These are phyloP conservation scores for Megalopta genalis DNA, from an alignment of 1,140 invertebrate genomes.

Conservation along the genomic window DNA sequence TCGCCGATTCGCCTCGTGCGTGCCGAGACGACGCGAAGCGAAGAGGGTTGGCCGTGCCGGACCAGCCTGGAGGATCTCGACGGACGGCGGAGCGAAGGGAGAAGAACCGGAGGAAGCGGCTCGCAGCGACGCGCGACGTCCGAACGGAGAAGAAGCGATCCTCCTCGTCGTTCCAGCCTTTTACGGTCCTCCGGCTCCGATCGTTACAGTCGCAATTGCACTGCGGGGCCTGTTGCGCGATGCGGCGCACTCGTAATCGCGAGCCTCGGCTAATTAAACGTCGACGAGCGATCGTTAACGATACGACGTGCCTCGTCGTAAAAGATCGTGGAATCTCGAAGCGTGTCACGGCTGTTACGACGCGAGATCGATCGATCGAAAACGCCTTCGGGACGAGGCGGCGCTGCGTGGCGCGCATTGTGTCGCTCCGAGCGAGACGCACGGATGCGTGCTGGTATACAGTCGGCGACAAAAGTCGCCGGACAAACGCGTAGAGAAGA, in stretches of 20 bases:
- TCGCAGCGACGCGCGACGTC: conserved; percentile 2
- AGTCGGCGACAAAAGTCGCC: background rate
- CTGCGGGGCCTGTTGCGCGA: conserved; percentile 54
- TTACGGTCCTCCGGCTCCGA: conserved; percentile 52
- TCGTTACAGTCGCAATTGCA: conserved; percentile 62
- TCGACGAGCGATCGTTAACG: conserved; percentile 71
- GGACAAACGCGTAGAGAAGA: too few species aligned
- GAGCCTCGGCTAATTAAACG: conserved; percentile 70
- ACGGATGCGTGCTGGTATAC: conserved; percentile 7
- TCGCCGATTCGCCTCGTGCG: conserved; percentile 69
- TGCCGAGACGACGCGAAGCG: conserved; percentile 35
- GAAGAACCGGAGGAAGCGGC: background rate
- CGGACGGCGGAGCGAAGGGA: background rate
- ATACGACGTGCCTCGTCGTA: conserved; percentile 64
- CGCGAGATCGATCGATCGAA: conserved; percentile 52
- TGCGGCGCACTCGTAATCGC: conserved; percentile 55
- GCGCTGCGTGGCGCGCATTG: conserved; percentile 5
- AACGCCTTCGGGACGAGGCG: conserved; percentile 17
- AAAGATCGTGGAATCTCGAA: conserved; percentile 65
- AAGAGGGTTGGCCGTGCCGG: conserved; percentile 3
- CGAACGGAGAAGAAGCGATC: conserved; percentile 45
- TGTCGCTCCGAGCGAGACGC: conserved; percentile 3
- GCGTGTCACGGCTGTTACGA: conserved; percentile 62
- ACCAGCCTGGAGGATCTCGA: conserved; percentile 11
- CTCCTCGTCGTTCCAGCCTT: conserved; percentile 45